Conservation (phyloP, 2,888 invertebrate genomes). For the Belgica antarctica region DNA sequence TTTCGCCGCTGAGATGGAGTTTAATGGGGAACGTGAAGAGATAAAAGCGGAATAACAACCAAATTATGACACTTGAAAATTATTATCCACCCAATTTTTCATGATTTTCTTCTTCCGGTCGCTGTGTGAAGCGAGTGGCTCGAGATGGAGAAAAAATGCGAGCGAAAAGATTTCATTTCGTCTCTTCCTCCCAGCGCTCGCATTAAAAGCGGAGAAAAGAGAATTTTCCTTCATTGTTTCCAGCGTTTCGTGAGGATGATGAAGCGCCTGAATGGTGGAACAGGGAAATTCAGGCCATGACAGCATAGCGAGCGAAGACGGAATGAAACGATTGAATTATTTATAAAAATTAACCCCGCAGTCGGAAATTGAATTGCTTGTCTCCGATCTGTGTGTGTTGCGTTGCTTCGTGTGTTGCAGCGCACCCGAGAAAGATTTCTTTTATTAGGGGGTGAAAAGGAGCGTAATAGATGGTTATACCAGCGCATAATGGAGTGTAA, state of each 20-base stretch:
- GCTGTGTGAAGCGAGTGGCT: too few relatives aligned
- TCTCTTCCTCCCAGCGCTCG: neutral
- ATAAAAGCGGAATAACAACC: conserved; percentile 41
- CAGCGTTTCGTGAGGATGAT: neutral
- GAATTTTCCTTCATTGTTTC: conserved; percentile 14
- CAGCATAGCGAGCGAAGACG: neutral
- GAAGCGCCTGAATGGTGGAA: neutral
- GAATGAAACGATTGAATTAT: conserved; percentile 32
- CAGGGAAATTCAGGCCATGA: neutral
- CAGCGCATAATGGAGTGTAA: conserved; percentile 28
- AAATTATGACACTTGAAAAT: conserved; percentile 41
- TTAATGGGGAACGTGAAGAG: conserved; percentile 49
- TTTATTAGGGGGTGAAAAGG: neutral
- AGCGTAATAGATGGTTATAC: conserved; percentile 1
- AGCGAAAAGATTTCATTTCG: too few relatives aligned
- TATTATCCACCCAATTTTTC: conserved; percentile 25
- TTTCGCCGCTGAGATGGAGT: conserved; percentile 45
- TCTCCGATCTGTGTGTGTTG: neutral
- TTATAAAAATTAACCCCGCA: conserved; percentile 41
- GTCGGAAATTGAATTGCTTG: conserved; percentile 38
- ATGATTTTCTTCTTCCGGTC: neutral
- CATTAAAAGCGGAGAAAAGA: too few relatives aligned
- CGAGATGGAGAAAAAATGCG: too few relatives aligned
- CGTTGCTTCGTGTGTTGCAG: neutral
- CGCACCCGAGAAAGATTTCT: neutral